Base-by-base conservation (phyloP, 2,888 invertebrate genomes). In the Pachymerium ferrugineum region DNA sequence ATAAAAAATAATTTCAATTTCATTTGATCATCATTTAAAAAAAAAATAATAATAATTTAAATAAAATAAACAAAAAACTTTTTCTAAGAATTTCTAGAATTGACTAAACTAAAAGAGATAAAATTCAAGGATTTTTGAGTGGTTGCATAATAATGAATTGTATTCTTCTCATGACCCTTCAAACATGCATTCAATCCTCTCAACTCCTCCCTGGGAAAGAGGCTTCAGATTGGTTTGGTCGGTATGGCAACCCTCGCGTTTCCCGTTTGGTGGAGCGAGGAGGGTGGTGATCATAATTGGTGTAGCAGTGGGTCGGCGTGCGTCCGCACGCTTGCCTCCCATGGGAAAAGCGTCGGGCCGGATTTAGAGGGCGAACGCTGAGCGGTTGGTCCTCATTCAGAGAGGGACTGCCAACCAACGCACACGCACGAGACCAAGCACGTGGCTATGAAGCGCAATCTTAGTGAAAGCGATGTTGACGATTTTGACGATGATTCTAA, bases 401-500 rank as follows among this genome's bases (percentile, higher is more conserved):
- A 38, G 38, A 38, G 38, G 38, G 38, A 38, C 38, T 38, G 38
- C 38, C 69, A 30, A 16, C 31, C 28, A 22, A 30, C 29, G 29
- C 28, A 69, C 69, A 69, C 5, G 69, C 69, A 30, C 31, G 69
- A 16, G 31, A 16, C 38, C 38, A n/a, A 12, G 38, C 38, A 38
- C 38, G 38, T 38, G 38, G 16, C 22, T 29, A 88, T 94, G 79
- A 86, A 91, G 16, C 86, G 90, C 79, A 93, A 93, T 73, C 91
- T 94, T 80, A 95, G 94, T 80, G 92, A 92, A 76, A 84, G 83
- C 80, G 93, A 93, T 79, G 90, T 90, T 80, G 92, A 92, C 80
- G 95, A 96, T 82, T 96, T 93, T 82, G 94, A 94, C 0, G 95
- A 95, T 80, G 92, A 90, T 80, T 80, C 93, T 79, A 38, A 38